Evolutionary conservation across 2,797 vertebrate genomes (phyloP).

Genomic region (Lerista edwardsae): DNA sequence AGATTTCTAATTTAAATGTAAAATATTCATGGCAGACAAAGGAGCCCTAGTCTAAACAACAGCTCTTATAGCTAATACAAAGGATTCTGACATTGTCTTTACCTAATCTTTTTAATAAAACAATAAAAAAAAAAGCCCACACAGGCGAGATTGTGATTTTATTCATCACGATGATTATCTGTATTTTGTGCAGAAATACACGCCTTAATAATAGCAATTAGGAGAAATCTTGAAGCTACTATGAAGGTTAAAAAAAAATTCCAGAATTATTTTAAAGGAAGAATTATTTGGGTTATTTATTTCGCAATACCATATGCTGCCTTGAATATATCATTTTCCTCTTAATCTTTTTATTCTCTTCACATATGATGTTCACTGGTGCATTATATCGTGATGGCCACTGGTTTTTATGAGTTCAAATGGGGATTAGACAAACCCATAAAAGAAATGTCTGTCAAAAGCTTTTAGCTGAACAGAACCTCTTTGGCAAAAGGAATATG

Average conservation of each 20-base stretch:
- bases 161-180: conserved; percentile 40
- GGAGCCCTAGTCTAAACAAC: conserved; percentile 49
- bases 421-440: not conserved
- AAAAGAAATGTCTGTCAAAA: not conserved
- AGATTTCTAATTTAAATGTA: conserved; percentile 74
- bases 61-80: conserved; percentile 54
- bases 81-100: conserved; percentile 47
- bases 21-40: conserved; percentile 67
- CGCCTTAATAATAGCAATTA: conserved; percentile 42
- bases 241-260: conserved; percentile 17
- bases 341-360: conserved; percentile 1
- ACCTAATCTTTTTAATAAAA: conserved; percentile 49
- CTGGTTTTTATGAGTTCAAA: not conserved
- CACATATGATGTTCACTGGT: not conserved
- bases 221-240: conserved; percentile 19
- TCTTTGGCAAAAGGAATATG: not conserved
- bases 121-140: not conserved
- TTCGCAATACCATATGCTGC: not conserved
- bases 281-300: conserved; percentile 29
- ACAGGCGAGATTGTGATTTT: conserved; percentile 30
- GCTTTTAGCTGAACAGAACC: not conserved
- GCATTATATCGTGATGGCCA: not conserved
- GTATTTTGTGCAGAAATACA: conserved; percentile 44
- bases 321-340: not conserved
- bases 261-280: not conserved